Conservation (phyloP, 92 coral and sea anemone genomes). For the Muricea muricata region DNA sequence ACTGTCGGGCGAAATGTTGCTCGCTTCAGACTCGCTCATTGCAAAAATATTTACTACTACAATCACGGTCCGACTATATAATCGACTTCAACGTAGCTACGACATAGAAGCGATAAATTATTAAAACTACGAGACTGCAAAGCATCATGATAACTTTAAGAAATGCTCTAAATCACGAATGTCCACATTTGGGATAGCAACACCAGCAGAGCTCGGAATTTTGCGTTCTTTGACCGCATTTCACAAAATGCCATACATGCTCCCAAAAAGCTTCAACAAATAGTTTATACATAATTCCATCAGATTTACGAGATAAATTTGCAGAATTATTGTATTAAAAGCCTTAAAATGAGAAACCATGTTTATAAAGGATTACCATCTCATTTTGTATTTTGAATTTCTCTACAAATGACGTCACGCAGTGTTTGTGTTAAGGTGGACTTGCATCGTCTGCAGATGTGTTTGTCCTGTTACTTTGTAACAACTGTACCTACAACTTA, state of each 20-base stretch:
- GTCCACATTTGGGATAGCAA: neutral
- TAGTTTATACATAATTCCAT: neutral
- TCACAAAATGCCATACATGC: neutral
- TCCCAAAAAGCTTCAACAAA: neutral
- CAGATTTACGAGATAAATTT: neutral
- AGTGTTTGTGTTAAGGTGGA: too few relatives aligned
- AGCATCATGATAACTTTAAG: too few relatives aligned
- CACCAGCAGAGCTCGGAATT: neutral
- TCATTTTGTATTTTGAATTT: neutral
- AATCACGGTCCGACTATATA: neutral
- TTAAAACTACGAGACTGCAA: too few relatives aligned
- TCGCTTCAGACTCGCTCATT: neutral
- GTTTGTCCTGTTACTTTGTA: too few relatives aligned
- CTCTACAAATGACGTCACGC: conserved; percentile 14
- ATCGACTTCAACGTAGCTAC: neutral
- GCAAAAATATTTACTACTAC: neutral
- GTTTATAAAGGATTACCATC: neutral
- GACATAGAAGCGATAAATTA: too few relatives aligned
- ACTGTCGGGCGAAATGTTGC: neutral
- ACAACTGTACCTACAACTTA: too few relatives aligned
- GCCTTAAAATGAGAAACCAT: neutral
- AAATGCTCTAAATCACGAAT: too few relatives aligned
- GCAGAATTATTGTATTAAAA: neutral
- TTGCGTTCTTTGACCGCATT: neutral
- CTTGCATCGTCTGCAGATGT: too few relatives aligned